Evolutionary conservation across 2,113 vertebrate genomes (phyloP), one percentile per base, ranked within the genome.

Genomic region (Hippolais icterina): DNA sequence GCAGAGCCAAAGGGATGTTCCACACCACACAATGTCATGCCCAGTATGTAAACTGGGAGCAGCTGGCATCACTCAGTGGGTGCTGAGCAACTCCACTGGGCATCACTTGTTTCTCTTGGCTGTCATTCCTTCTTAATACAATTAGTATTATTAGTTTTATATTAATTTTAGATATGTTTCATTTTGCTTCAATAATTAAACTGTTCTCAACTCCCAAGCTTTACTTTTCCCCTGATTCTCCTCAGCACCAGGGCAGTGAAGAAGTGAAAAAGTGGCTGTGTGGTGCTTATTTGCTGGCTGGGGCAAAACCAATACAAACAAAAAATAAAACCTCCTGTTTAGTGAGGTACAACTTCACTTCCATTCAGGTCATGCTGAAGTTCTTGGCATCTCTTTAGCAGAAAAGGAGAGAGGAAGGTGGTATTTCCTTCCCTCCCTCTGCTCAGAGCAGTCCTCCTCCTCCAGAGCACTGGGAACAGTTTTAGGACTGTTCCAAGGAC

Each of bases 81-180:
- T 42, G 44, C 10, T 42, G 16, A 59, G 44, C 52, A 59, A 14
- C 25, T 29, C 19, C 25, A 10, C 25, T 24, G 24, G 35, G 29
- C 60, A 86, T 35, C 71, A 25, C 44, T 31, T 29, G 10, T 9
- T 76, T 42, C 44, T 66, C 25, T 27, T 57, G 46, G 25, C 17
- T 77, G 59, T 59, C 31, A 31, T 17, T 66, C 31, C 42, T 21
- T 50, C 28, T 27, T 4, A 42, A 18, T 42, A 42, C 31, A 49
- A 33, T 35, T 11, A 14, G 2, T 3, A n/a, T 25, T 28, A n/a
- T 20, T 46, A 3, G 9, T 25, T 2, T 68, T 18, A 35, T 3
- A 41, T 31, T 31, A 7, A 31, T 69, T 83, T 35, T 31, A 69
- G 5, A 2, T 22, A 28, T 19, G 35, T 15, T 52, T 53, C 60